Evolutionary conservation across 2,113 vertebrate species (phyloP).

Genomic region (Vanacampus margaritifer): DNA sequence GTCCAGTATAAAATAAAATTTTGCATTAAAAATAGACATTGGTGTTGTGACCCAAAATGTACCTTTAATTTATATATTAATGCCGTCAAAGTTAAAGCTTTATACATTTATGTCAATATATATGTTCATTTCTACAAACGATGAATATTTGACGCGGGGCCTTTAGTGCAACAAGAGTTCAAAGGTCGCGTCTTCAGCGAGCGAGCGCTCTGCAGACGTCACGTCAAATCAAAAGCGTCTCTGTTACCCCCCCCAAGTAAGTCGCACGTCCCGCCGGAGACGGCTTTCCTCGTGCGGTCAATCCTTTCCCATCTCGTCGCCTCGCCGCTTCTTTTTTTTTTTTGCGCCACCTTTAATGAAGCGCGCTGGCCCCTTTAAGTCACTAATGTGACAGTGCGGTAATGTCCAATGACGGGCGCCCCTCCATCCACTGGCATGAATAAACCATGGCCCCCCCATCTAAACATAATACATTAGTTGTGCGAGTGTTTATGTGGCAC

Average conservation of each 20-base stretch:
- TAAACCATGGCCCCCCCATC: conserved; percentile 67
- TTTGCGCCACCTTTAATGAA: conserved; percentile 53
- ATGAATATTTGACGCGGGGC: neutral
- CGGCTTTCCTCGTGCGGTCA: conserved; percentile 40
- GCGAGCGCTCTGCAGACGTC: neutral
- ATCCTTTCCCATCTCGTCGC: conserved; percentile 50
- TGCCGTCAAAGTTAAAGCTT: too few relatives aligned
- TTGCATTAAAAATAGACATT: too few relatives aligned
- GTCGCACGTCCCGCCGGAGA: neutral
- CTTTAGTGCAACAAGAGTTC: neutral
- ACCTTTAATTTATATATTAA: too few relatives aligned
- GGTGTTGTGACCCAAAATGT: too few relatives aligned
- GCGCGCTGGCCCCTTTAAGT: conserved; percentile 62
- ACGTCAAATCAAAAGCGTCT: neutral
- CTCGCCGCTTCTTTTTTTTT: conserved; percentile 23
- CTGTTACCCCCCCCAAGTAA: too few relatives aligned
- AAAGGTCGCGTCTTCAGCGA: neutral
- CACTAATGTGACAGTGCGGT: conserved; percentile 65
- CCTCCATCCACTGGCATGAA: conserved; percentile 60
- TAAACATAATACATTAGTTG: conserved; percentile 78
- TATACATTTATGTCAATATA: too few relatives aligned
- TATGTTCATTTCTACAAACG: neutral
- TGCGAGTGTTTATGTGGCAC: conserved; percentile 49
- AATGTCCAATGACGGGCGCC: conserved; percentile 57
- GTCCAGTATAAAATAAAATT: too few relatives aligned